Evolutionary conservation across 92 coral and sea anemone genomes (phyloP).

Genomic region (Palythoa grandiflora): DNA sequence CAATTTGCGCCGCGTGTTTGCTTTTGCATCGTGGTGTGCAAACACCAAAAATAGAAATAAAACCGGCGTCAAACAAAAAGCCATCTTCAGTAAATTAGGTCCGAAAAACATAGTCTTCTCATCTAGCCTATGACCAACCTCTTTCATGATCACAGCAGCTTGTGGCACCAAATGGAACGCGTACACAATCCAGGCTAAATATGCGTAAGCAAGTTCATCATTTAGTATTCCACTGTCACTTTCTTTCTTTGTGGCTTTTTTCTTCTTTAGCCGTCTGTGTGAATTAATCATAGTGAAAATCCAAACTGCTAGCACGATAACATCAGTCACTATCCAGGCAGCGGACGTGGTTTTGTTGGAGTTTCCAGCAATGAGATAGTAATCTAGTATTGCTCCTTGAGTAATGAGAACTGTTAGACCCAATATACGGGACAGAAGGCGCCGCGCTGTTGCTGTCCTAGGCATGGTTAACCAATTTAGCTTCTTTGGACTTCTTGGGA

Average conservation of each 20-base stretch:
- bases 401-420: slow-evolving; percentile 69
- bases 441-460: slow-evolving; percentile 65
- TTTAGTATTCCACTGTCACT: slow-evolving; percentile 10
- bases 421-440: slow-evolving; percentile 66
- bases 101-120: slow-evolving; percentile 73
- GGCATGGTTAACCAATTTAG: not conserved
- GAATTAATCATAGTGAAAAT: slow-evolving; percentile 82
- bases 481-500: too few species aligned
- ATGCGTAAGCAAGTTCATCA: slow-evolving; percentile 85
- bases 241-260: slow-evolving; percentile 32
- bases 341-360: slow-evolving; percentile 59
- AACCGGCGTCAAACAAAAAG: slow-evolving; percentile 70
- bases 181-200: slow-evolving; percentile 89
- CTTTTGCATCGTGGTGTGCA: slow-evolving; percentile 85
- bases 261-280: slow-evolving; percentile 68
- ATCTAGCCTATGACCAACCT: slow-evolving; percentile 63
- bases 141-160: slow-evolving; percentile 80
- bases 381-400: slow-evolving; percentile 84
- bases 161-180: slow-evolving; percentile 88
- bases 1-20: slow-evolving; percentile 78
- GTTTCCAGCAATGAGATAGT: slow-evolving; percentile 68
- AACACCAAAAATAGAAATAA: slow-evolving; percentile 71
- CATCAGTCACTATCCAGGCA: slow-evolving; percentile 86
- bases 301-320: slow-evolving; percentile 74
- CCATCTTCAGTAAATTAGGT: slow-evolving; percentile 82